phyloP scores from a whole-genome alignment of 2,797 vertebrate species.

The Antennarius maculatus region DNA sequence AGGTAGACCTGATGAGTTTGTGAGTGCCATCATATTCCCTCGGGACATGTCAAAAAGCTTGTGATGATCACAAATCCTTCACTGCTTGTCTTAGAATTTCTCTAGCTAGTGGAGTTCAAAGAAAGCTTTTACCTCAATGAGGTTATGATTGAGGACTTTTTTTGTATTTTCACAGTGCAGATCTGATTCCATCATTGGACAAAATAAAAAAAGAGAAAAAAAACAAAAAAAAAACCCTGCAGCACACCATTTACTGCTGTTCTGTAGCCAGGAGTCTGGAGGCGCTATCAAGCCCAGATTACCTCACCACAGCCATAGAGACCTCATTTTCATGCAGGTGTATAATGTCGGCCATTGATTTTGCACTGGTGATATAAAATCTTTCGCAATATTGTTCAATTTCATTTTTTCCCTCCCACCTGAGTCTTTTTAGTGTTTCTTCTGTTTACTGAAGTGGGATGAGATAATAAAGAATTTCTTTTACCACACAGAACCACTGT shows the following conservation, averaged over 20 bases:
- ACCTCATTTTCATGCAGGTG: slow-evolving; percentile 39
- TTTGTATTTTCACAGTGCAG: too few species aligned
- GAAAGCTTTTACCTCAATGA: too few species aligned
- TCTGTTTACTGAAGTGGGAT: slow-evolving; percentile 37
- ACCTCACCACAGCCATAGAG: slow-evolving; percentile 13
- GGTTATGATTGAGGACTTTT: too few species aligned
- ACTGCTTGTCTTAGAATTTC: too few species aligned
- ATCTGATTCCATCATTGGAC: too few species aligned
- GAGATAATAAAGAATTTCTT: slow-evolving; percentile 54
- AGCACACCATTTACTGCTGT: slow-evolving; percentile 9
- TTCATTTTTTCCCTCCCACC: neutral
- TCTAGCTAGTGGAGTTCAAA: too few species aligned
- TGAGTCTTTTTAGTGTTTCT: slow-evolving; percentile 54
- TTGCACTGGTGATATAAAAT: slow-evolving; percentile 24
- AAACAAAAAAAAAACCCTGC: too few species aligned
- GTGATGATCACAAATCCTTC: too few species aligned
- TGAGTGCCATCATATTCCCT: too few species aligned
- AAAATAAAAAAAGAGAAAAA: too few species aligned
- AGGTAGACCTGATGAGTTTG: too few species aligned
- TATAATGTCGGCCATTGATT: slow-evolving; percentile 24
- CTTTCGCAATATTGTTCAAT: slow-evolving; percentile 9
- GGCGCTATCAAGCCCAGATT: slow-evolving; percentile 9
- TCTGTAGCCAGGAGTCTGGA: slow-evolving; percentile 6
- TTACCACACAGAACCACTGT: slow-evolving; percentile 40
- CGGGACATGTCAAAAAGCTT: too few species aligned